Conservation (phyloP, 37 sponge, comb jelly and placozoan genomes). For the Geodia barretti region DNA sequence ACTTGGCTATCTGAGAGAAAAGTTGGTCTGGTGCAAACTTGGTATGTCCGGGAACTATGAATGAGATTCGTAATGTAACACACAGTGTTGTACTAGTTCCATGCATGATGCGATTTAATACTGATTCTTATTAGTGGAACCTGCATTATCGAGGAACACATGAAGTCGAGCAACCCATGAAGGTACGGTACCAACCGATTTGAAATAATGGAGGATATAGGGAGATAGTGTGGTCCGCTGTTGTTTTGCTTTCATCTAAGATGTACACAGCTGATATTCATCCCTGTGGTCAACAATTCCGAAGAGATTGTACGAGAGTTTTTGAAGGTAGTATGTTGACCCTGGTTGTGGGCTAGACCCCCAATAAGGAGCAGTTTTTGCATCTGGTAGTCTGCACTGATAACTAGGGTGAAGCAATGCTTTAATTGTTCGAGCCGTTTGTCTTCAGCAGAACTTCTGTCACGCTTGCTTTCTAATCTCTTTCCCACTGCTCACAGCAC, state of each 20-base stretch:
- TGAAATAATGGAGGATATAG: constrained; percentile 20
- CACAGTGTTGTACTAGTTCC: constrained; percentile 16
- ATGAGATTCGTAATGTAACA: constrained; percentile 22
- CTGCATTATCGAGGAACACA: constrained; percentile 41
- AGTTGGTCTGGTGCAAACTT: constrained; percentile 50
- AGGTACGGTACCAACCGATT: not conserved
- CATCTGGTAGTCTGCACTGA: constrained; percentile 51
- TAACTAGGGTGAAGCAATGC: constrained; percentile 7
- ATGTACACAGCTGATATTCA: constrained; percentile 8
- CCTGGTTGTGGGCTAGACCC: constrained; percentile 21
- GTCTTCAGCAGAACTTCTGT: not conserved
- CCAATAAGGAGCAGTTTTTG: constrained; percentile 37
- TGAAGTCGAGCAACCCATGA: constrained; percentile 23
- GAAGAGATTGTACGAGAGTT: constrained; percentile 32
- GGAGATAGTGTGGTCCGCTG: not conserved
- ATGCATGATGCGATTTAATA: constrained; percentile 12
- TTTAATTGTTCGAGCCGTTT: constrained; percentile 1
- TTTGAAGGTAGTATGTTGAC: constrained; percentile 43
- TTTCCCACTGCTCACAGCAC: constrained; percentile 38
- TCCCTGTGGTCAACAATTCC: constrained; percentile 46
- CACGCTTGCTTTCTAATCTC: not conserved
- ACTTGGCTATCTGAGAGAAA: constrained; percentile 17
- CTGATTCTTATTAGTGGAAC: constrained; percentile 21
- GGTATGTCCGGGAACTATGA: constrained; percentile 41
- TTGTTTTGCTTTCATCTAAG: constrained; percentile 20